A percentile compares a stretch with the other conserved stretches of the same genome.
Evolutionary conservation across 2,797 vertebrate species (phyloP).

Genomic region (Mormyrus proboscirostris): DNA sequence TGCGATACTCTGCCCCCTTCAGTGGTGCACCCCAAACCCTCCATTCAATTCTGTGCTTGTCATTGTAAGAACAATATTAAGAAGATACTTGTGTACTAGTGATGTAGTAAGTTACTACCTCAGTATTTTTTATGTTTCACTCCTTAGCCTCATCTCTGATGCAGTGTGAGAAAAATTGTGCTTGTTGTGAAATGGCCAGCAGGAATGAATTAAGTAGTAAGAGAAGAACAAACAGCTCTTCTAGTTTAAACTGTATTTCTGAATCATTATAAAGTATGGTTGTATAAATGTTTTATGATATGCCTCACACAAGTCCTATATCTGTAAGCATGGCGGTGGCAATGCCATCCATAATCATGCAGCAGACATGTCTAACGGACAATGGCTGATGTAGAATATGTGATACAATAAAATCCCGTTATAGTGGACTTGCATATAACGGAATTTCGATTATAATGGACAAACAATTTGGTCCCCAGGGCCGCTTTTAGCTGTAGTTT

Average conservation of each 20-base stretch:
- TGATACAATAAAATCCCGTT: background rate
- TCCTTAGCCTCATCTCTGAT: background rate
- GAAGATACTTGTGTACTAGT: background rate
- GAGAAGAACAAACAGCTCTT: background rate
- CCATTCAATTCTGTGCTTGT: background rate
- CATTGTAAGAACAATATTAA: background rate
- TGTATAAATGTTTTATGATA: background rate
- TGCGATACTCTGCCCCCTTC: background rate
- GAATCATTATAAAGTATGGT: background rate
- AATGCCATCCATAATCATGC: background rate
- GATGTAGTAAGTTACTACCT: background rate
- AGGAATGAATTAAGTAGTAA: background rate
- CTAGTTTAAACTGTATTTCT: background rate
- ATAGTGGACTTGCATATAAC: too few relatives aligned
- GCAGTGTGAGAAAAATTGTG: background rate
- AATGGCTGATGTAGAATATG: background rate
- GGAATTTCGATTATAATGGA: too few relatives aligned
- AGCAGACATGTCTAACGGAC: background rate
- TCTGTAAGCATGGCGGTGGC: background rate
- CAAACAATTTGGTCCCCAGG: too few relatives aligned
- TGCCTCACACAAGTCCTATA: background rate
- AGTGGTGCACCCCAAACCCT: background rate
- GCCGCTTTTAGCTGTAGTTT: too few relatives aligned
- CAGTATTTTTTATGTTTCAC: background rate
- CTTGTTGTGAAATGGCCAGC: background rate